Conservation (phyloP, 2,888 invertebrate species). For the Nesidiocoris tenuis region DNA sequence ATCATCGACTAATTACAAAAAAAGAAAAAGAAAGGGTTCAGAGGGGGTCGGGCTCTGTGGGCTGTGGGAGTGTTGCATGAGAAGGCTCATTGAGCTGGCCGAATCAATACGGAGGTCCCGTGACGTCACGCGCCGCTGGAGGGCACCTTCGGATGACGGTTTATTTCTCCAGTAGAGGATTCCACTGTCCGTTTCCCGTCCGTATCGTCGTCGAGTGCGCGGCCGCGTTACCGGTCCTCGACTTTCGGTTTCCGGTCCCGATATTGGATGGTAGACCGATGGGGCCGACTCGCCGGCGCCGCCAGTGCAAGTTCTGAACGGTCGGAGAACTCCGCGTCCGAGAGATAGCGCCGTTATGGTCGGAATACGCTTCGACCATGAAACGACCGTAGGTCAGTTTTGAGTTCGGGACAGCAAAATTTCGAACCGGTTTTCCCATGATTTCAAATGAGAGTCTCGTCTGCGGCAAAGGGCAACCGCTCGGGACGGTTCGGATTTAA, state of each 20-base stretch:
- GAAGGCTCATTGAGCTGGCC: constrained; percentile 42
- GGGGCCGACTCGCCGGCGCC: constrained; percentile 23
- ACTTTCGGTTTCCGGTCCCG: not conserved
- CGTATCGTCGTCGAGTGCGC: not conserved
- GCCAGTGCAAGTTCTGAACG: no score
- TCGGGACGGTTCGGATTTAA: constrained; percentile 20
- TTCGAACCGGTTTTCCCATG: no score
- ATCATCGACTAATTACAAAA: no score
- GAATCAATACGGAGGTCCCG: constrained; percentile 43
- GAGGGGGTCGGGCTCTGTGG: constrained; percentile 18
- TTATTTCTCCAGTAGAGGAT: constrained; percentile 1
- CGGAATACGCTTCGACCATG: no score
- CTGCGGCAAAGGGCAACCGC: constrained; percentile 3
- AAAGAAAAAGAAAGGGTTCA: no score
- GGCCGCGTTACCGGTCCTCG: not conserved
- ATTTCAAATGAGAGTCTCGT: no score
- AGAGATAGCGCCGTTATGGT: no score
- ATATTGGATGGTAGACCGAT: constrained; percentile 19
- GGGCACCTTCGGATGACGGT: constrained; percentile 3
- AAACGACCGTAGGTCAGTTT: no score
- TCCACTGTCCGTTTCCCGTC: not conserved
- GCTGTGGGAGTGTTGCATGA: constrained; percentile 43
- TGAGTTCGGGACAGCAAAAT: no score
- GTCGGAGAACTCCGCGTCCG: no score
- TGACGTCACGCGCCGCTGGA: constrained; percentile 40